Evolutionary conservation across 1,140 invertebrate species (phyloP), one percentile per base, ranked within the genome.

Genomic region (Pseudomyrmex gracilis): DNA sequence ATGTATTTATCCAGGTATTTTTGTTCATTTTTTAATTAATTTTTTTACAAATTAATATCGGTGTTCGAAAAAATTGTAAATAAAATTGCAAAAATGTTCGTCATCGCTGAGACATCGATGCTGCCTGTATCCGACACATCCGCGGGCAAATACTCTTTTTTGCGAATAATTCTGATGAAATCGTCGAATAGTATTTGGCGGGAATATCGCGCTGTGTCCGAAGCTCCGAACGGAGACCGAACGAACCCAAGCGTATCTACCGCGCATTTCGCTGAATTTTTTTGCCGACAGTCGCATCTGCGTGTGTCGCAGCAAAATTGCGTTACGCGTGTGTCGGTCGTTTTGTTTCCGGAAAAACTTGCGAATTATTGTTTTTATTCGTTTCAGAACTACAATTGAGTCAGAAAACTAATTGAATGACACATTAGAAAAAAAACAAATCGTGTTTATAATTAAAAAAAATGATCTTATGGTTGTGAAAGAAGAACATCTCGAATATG

Each of bases 261-360:
- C 15, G 51, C 51, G 76, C 15, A 53, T 78, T 78, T 68, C 51
- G 57, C 20, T 55, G 76, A 10, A 70, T 58, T 78, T 78, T 70
- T 78, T 70, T 63, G 45, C 22, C 49, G 12, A 12, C 12, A n/a
- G 63, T 78, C 67, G 20, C 15, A 57, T 70, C 51, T 70, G 64
- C 57, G 51, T 17, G 10, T 70, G 49, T 68, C 34, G 34, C 34
- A 51, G 20, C 76, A 20, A 70, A 70, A 78, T 57, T 70, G 63
- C 74, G 17, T 77, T 77, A 77, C 24, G 22, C 43, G 13, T 24
- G 3, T 15, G 64, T 58, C 20, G 20, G 34, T 34, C 34, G 34
- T 34, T 34, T 68, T 78, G 43, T 78, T 78, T 58, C 64, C 53
- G 0, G 7, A 34, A 45, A 77, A 66, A 66, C 22, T 34, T 34